Conservation (phyloP, 2,113 vertebrate genomes). For the Pterocles orientalis region DNA sequence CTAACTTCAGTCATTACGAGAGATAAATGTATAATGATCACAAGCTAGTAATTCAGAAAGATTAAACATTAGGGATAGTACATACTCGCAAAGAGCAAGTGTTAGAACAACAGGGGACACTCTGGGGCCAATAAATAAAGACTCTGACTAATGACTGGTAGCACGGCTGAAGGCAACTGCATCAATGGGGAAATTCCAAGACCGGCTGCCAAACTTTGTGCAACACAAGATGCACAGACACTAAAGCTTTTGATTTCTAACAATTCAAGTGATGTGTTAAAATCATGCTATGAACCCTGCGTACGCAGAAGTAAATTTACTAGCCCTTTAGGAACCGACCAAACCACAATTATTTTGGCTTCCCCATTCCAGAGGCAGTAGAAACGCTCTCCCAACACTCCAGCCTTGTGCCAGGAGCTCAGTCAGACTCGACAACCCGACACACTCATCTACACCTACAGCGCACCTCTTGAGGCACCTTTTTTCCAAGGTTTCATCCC, state of each 20-base stretch:
- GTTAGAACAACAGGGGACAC: not conserved
- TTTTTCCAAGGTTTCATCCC: not conserved
- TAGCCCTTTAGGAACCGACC: not conserved
- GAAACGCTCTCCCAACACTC: not conserved
- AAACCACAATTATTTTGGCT: not conserved
- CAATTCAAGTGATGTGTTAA: fast-evolving
- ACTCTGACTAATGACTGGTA: not conserved
- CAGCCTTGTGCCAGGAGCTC: not conserved
- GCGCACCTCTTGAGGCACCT: fast-evolving
- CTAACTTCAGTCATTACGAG: not conserved
- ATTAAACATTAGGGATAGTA: not conserved
- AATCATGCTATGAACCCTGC: fast-evolving
- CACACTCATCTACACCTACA: fast-evolving
- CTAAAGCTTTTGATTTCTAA: not conserved
- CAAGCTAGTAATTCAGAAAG: not conserved
- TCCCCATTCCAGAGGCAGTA: fast-evolving
- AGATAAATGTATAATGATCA: not conserved
- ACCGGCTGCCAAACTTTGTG: not conserved
- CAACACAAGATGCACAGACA: fast-evolving
- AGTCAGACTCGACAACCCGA: not conserved
- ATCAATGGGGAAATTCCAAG: fast-evolving
- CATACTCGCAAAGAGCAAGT: not conserved
- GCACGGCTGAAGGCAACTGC: not conserved
- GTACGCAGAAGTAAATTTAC: too few species aligned
- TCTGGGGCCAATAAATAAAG: not conserved